phyloP scores from a whole-genome alignment of 2,113 vertebrate species.

The Pluvianellus socialis region DNA sequence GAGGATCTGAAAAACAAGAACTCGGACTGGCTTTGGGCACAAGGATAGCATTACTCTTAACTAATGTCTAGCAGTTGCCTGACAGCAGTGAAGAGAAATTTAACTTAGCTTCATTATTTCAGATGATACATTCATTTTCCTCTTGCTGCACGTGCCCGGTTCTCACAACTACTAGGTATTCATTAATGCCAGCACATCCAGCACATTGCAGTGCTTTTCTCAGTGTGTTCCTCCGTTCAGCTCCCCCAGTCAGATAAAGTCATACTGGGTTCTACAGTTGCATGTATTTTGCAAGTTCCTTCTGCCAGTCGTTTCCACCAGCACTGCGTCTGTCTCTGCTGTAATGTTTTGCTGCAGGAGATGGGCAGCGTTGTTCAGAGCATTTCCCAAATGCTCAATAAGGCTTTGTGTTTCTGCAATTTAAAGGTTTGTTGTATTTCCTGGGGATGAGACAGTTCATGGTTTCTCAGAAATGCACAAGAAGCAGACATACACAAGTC shows the following conservation, averaged over 20 bases:
- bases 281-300: neutral
- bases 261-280: neutral
- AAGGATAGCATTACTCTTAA: neutral
- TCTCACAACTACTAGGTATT: neutral
- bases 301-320: neutral
- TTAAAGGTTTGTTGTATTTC: neutral
- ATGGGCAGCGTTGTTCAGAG: neutral
- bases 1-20: neutral
- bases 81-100: neutral
- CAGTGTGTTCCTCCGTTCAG: neutral
- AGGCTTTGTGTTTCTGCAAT: neutral
- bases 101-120: neutral
- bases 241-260: neutral
- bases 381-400: conserved; percentile 40
- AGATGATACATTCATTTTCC: neutral
- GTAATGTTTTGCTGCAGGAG: neutral
- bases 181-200: neutral
- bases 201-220: neutral
- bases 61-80: neutral
- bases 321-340: neutral
- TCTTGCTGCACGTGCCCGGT: neutral
- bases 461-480: neutral
- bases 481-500: neutral
- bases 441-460: neutral
- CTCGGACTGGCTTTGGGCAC: neutral